These are phyloP conservation scores for Stylophora pistillata DNA, from an alignment of 64 coral and sea anemone genomes.

Conservation along the genomic window DNA sequence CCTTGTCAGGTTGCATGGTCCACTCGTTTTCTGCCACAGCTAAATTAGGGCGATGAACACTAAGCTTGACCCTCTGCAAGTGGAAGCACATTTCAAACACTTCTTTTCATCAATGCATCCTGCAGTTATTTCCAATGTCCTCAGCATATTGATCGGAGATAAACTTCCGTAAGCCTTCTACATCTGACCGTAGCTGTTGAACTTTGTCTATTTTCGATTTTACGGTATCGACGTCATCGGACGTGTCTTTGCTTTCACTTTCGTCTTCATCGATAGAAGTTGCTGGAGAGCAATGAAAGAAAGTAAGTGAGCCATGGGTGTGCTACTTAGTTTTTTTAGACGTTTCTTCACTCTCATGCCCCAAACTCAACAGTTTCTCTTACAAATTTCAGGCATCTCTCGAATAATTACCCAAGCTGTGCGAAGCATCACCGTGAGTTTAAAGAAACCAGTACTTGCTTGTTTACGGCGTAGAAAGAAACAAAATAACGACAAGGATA, in stretches of 20 bases:
- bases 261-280: slow-evolving; percentile 48
- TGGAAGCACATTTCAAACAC: neutral
- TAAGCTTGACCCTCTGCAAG: neutral
- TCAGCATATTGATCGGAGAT: slow-evolving; percentile 89
- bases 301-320: neutral
- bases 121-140: slow-evolving; percentile 92
- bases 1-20: neutral
- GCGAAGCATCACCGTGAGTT: too few species aligned
- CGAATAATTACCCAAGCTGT: too few species aligned
- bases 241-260: slow-evolving; percentile 21
- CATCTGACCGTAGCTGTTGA: slow-evolving; percentile 72
- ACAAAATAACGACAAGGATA: too few species aligned
- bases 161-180: slow-evolving; percentile 82
- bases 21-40: neutral
- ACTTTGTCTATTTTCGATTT: slow-evolving; percentile 59
- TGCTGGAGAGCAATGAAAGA: slow-evolving; percentile 38
- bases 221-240: slow-evolving; percentile 64
- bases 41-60: neutral
- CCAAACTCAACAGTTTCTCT: too few species aligned
- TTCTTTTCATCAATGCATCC: slow-evolving; percentile 56
- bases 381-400: too few species aligned
- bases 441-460: too few species aligned
- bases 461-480: too few species aligned
- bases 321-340: neutral
- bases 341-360: neutral